Evolutionary conservation across 1,140 invertebrate species (phyloP).

Genomic region (Ridgeia piscesae): DNA sequence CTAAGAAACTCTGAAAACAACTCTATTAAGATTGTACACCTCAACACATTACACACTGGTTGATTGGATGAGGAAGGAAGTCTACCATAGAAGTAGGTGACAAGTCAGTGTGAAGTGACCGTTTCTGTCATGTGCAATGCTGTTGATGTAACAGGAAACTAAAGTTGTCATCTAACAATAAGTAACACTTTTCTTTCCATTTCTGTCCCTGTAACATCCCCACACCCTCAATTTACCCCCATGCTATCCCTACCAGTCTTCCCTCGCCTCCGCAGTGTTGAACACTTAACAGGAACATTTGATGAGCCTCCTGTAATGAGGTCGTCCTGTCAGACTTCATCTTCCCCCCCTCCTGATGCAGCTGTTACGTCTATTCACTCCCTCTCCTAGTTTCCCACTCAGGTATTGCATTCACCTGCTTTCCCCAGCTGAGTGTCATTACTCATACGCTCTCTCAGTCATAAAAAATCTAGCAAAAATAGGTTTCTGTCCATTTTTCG

Average conservation of each 20-base stretch:
- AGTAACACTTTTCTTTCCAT: background rate
- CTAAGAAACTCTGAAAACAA: background rate
- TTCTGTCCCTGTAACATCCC: background rate
- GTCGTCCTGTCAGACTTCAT: background rate
- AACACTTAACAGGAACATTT: background rate
- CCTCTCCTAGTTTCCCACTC: background rate
- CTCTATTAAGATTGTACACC: background rate
- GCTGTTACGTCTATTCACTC: background rate
- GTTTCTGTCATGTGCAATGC: background rate
- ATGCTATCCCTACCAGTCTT: background rate
- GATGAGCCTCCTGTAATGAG: background rate
- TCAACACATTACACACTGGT: background rate
- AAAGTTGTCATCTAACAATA: background rate
- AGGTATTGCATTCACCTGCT: background rate
- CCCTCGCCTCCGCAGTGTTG: background rate
- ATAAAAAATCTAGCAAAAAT: background rate
- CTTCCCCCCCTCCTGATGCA: background rate
- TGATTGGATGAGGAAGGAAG: background rate
- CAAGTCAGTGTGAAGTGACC: no score
- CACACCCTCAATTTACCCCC: background rate
- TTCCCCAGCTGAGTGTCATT: background rate
- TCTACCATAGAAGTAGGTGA: no score
- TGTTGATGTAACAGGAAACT: background rate
- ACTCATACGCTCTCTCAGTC: background rate
- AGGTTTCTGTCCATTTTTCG: background rate